Percentiles rank a stretch among this genome's conserved stretches.
Evolutionary conservation across 2,113 vertebrate species (phyloP).

Genomic region (Campylorhamphus procurvoides): DNA sequence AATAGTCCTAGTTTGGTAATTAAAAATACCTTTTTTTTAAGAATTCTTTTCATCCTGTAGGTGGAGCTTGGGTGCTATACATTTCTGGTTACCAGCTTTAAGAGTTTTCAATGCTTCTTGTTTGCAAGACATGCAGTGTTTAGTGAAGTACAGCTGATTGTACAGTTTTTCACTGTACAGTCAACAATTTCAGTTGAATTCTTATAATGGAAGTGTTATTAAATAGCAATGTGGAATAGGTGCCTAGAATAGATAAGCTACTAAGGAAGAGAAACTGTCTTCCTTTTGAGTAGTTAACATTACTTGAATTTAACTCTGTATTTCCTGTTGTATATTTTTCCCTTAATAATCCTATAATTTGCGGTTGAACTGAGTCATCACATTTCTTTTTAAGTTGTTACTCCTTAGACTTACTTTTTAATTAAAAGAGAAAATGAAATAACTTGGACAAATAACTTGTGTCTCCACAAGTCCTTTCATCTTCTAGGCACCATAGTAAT

Average conservation of each 20-base stretch:
- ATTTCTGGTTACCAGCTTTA: background rate
- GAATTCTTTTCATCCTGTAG: slow-evolving; percentile 64
- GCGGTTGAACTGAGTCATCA: background rate
- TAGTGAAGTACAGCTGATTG: background rate
- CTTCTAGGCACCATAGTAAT: background rate
- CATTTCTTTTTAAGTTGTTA: background rate
- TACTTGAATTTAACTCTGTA: background rate
- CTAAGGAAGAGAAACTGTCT: background rate
- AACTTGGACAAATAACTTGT: background rate
- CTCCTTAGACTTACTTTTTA: background rate
- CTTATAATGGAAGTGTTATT: background rate
- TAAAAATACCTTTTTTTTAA: background rate
- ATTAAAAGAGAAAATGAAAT: background rate
- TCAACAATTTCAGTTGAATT: background rate
- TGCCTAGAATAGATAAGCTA: background rate
- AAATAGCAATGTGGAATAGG: background rate
- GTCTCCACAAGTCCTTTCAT: background rate
- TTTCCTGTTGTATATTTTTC: background rate
- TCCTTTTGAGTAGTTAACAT: background rate
- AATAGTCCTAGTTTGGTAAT: background rate
- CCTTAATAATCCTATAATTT: background rate
- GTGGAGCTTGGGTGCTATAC: slow-evolving; percentile 60
- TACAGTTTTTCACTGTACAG: background rate
- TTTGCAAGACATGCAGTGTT: background rate
- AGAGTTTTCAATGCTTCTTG: background rate